phyloP scores from a whole-genome alignment of 2,888 invertebrate species.

The Rhamnusium bicolor region DNA sequence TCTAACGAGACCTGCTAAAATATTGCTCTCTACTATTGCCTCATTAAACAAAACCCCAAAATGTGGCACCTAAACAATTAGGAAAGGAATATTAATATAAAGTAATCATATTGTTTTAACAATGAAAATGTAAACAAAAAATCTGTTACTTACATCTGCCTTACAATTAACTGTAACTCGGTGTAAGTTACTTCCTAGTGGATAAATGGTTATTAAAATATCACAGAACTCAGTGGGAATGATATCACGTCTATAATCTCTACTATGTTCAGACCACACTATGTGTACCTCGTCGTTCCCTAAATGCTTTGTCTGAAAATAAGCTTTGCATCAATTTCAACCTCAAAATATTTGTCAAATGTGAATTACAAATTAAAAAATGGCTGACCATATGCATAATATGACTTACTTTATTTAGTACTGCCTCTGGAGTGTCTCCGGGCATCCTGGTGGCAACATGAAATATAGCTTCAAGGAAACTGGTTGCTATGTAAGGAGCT shows the following conservation, averaged over 20 bases:
- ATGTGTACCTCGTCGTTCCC: conserved; percentile 99
- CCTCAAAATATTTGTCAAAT: no score
- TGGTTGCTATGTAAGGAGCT: conserved; percentile 95
- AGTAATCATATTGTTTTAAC: not conserved
- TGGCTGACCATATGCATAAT: no score
- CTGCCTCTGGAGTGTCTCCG: conserved; percentile 88
- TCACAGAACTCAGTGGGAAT: conserved; percentile 99
- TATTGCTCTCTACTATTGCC: conserved; percentile 81
- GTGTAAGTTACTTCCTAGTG: conserved; percentile 88
- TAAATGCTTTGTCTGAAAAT: conserved; percentile 87
- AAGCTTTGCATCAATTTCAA: no score
- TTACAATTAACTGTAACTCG: conserved; percentile 92
- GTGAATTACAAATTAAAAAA: no score
- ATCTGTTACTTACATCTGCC: conserved; percentile 79
- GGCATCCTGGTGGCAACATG: conserved; percentile 99
- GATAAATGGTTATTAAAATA: conserved; percentile 97
- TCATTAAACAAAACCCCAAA: conserved; percentile 98
- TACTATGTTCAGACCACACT: conserved; percentile 98
- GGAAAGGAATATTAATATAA: not conserved
- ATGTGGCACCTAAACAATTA: conserved; percentile 80
- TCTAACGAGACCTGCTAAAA: conserved; percentile 88
- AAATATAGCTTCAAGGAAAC: conserved; percentile 94
- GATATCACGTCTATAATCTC: conserved; percentile 96
- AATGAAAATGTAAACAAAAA: not conserved
- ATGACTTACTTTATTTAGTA: conserved; percentile 89